Percentiles rank a stretch among this genome's conserved stretches.
Conservation (phyloP, 2,797 vertebrate species). For the Danio tinwini region DNA sequence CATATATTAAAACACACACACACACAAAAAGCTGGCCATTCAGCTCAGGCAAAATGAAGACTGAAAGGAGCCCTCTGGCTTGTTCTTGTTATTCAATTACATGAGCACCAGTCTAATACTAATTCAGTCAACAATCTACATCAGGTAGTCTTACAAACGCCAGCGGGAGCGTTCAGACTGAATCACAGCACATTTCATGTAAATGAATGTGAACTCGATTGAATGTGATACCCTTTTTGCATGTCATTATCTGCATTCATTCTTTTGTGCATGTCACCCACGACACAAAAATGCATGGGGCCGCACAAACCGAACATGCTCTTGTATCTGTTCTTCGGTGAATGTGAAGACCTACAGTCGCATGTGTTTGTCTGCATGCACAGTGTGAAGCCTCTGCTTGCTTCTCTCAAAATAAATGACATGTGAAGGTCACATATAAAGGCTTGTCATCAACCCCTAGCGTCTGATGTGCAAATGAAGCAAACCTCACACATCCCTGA, state of each 20-base stretch:
- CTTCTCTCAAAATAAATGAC: constrained; percentile 37
- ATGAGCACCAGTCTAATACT: constrained; percentile 33
- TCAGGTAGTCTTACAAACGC: constrained; percentile 37
- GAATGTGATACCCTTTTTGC: not conserved
- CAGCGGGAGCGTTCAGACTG: constrained; percentile 7
- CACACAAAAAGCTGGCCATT: not conserved
- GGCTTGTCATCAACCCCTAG: constrained; percentile 26
- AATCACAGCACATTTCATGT: constrained; percentile 26
- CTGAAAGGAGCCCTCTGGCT: not conserved
- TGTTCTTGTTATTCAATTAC: constrained; percentile 31
- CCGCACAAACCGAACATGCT: not conserved
- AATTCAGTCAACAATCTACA: constrained; percentile 17
- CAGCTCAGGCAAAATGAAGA: not conserved
- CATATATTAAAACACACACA: too few relatives aligned
- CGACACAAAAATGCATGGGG: constrained; percentile 1
- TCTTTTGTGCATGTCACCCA: constrained; percentile 21
- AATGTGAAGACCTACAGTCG: not conserved
- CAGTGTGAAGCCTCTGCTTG: constrained; percentile 16
- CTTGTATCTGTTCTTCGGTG: constrained; percentile 11
- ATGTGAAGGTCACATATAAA: constrained; percentile 47
- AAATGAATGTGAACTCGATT: constrained; percentile 27
- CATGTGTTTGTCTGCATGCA: constrained; percentile 6
- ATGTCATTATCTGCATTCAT: not conserved
- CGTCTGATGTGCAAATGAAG: constrained; percentile 60
- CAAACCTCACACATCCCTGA: constrained; percentile 18